These are phyloP conservation scores for Poicephalus meyeri DNA, from an alignment of 2,113 vertebrate species.

Conservation along the genomic window DNA sequence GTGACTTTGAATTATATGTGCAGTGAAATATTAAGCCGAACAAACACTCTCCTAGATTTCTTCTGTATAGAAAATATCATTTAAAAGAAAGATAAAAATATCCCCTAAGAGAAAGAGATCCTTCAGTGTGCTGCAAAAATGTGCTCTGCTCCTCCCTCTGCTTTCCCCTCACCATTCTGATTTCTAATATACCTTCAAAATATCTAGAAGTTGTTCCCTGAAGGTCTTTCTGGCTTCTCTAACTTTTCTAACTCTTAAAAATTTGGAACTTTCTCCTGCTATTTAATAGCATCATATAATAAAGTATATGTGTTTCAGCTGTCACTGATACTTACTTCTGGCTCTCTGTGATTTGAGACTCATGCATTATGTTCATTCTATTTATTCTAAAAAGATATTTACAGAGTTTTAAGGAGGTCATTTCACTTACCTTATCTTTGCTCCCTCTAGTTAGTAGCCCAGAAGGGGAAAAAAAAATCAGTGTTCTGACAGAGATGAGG, in stretches of 20 bases:
- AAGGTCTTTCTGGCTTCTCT: not conserved
- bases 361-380: not conserved
- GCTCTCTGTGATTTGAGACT: not conserved
- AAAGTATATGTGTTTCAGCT: not conserved
- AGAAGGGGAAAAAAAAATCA: not conserved
- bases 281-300: not conserved
- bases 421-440: not conserved
- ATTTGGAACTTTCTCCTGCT: not conserved
- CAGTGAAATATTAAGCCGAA: slow-evolving; percentile 17
- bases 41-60: not conserved
- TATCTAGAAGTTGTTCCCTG: not conserved
- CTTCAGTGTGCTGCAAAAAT: not conserved
- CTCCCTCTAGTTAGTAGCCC: not conserved
- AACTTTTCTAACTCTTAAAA: not conserved
- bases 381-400: not conserved
- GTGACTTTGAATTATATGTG: not conserved
- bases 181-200: not conserved
- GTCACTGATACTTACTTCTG: not conserved
- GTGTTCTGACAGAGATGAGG: not conserved
- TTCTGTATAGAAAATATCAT: not conserved
- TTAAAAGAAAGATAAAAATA: not conserved
- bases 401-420: not conserved
- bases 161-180: not conserved
- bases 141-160: not conserved
- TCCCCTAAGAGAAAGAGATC: not conserved